phyloP scores from a whole-genome alignment of 2,888 invertebrate species.

The Sycophila texana region DNA sequence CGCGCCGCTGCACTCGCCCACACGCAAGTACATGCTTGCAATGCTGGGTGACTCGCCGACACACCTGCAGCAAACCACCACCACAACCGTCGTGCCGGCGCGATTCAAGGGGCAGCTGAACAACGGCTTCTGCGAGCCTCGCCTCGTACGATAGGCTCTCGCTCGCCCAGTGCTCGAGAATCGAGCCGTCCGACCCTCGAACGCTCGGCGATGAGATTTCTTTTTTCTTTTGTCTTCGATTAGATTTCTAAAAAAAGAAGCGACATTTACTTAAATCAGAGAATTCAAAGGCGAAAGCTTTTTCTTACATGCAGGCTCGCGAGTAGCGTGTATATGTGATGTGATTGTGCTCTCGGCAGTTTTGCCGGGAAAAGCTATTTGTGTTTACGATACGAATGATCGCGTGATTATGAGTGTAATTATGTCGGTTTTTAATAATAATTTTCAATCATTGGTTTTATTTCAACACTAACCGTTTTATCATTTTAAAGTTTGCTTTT shows the following conservation, averaged over 20 bases:
- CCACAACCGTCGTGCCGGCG: constrained; percentile 30
- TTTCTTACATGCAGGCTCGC: constrained; percentile 12
- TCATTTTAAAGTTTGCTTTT: neutral
- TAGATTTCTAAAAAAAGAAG: constrained; percentile 30
- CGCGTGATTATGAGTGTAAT: constrained; percentile 7
- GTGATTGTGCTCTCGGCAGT: constrained; percentile 23
- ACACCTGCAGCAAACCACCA: constrained; percentile 67
- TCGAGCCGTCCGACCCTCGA: constrained; percentile 5
- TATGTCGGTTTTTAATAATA: constrained; percentile 19
- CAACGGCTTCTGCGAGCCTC: constrained; percentile 54
- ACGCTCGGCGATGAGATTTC: constrained; percentile 25
- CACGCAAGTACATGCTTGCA: constrained; percentile 73
- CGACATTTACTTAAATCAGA: constrained; percentile 47
- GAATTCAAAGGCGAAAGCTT: neutral
- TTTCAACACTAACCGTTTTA: constrained; percentile 5
- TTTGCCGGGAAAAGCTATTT: constrained; percentile 29
- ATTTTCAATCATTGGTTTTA: neutral
- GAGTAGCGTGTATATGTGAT: constrained; percentile 40
- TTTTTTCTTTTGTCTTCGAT: constrained; percentile 21
- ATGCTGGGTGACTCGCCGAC: constrained; percentile 72
- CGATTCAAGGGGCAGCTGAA: constrained; percentile 44
- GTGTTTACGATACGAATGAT: neutral
- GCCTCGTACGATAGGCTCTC: constrained; percentile 52
- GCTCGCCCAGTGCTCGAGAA: constrained; percentile 35
- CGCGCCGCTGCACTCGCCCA: constrained; percentile 68